Percentiles rank a stretch among this genome's conserved stretches.
Evolutionary conservation across 2,888 invertebrate genomes (phyloP).

Genomic region (Ryuthela nishihirai): DNA sequence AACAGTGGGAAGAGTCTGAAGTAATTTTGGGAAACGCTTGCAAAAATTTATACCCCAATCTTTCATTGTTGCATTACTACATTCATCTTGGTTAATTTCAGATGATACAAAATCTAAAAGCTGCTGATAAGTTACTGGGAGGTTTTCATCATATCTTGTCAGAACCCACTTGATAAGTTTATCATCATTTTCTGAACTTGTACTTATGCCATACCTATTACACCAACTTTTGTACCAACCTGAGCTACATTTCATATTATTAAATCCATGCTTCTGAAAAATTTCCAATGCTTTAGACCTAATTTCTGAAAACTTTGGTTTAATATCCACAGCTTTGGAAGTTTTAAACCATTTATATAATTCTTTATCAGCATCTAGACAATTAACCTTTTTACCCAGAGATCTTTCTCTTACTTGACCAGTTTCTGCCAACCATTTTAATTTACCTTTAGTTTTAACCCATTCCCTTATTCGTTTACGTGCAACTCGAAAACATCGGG

Average conservation of each 20-base stretch:
- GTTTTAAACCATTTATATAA: slow-evolving; percentile 28
- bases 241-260: slow-evolving; percentile 30
- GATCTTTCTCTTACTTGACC: slow-evolving; percentile 26
- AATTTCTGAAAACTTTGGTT: slow-evolving; percentile 24
- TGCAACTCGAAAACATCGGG: slow-evolving; percentile 33
- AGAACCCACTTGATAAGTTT: slow-evolving; percentile 28
- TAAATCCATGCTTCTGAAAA: slow-evolving; percentile 33
- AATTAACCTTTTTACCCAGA: slow-evolving; percentile 17
- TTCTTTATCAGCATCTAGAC: slow-evolving; percentile 32
- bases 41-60: slow-evolving; percentile 26
- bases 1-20: slow-evolving; percentile 26
- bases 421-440: slow-evolving; percentile 29
- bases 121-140: slow-evolving; percentile 27
- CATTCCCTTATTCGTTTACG: slow-evolving; percentile 31
- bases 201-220: slow-evolving; percentile 28
- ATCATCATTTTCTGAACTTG: slow-evolving; percentile 22
- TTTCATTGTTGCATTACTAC: too few species aligned
- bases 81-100: too few species aligned
- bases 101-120: slow-evolving; percentile 19
- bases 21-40: slow-evolving; percentile 15
- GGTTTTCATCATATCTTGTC: slow-evolving; percentile 27
- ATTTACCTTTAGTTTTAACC: slow-evolving; percentile 31
- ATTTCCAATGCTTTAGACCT: slow-evolving; percentile 31
- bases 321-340: slow-evolving; percentile 10
- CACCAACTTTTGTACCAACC: slow-evolving; percentile 35